These are phyloP conservation scores for Nymphalis io DNA, from an alignment of 1,140 invertebrate species.

Conservation along the genomic window DNA sequence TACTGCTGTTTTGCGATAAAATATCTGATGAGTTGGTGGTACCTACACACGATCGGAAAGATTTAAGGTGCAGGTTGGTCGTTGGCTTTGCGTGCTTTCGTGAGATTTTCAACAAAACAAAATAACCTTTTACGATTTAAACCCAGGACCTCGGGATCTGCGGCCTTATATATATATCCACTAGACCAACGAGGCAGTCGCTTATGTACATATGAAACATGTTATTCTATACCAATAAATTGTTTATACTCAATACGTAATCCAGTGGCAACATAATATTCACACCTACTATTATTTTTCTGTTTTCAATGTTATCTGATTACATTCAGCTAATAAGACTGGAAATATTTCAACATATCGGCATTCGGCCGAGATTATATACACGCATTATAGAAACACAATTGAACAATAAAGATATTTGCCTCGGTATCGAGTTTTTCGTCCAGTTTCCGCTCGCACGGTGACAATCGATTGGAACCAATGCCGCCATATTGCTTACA, in stretches of 20 bases:
- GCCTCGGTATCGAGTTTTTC: conserved; percentile 45
- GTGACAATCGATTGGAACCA: conserved; percentile 46
- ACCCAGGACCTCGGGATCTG: no score
- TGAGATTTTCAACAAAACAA: no score
- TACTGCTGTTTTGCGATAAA: no score
- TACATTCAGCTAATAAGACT: conserved; percentile 22
- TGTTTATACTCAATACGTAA: conserved; percentile 10
- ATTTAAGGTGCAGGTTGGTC: no score
- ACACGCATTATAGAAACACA: conserved; percentile 39
- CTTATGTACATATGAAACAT: neutral
- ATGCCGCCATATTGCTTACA: conserved; percentile 7
- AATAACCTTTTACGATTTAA: no score
- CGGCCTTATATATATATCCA: no score
- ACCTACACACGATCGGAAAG: no score
- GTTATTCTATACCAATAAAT: neutral
- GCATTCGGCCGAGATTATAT: conserved; percentile 35
- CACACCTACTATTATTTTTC: conserved; percentile 16
- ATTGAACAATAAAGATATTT: conserved; percentile 60
- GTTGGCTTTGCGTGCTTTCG: no score
- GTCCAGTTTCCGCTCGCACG: conserved; percentile 37
- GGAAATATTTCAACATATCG: conserved; percentile 40
- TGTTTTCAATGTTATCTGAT: conserved; percentile 29
- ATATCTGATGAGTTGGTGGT: no score
- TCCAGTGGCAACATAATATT: conserved; percentile 10
- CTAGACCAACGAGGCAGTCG: no score